These are phyloP conservation scores for Mechanitis mazaeus DNA, from an alignment of 2,888 invertebrate species.

Conservation along the genomic window DNA sequence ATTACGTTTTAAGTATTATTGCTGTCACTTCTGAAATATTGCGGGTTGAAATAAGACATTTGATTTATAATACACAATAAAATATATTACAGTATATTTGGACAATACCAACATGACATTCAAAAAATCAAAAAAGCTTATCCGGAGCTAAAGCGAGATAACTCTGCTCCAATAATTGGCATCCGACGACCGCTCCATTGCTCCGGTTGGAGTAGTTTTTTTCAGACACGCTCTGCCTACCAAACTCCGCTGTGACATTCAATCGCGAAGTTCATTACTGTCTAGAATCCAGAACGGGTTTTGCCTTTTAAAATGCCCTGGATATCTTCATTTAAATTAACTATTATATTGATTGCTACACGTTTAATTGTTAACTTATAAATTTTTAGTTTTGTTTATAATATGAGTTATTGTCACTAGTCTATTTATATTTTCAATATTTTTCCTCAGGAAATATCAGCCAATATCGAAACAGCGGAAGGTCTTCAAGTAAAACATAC, in stretches of 20 bases:
- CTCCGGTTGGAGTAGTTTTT: constrained; percentile 15
- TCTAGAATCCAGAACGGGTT: constrained; percentile 13
- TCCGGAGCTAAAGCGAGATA: constrained; percentile 15
- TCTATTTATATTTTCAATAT: background rate
- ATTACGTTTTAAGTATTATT: constrained; percentile 29
- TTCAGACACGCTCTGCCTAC: constrained; percentile 19
- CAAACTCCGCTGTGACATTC: constrained; percentile 22
- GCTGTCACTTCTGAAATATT: constrained; percentile 30
- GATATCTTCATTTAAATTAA: background rate
- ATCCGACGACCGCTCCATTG: constrained; percentile 40
- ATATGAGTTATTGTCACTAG: too few relatives aligned
- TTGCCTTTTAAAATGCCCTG: background rate
- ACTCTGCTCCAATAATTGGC: constrained; percentile 59
- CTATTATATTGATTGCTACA: background rate
- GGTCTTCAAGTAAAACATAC: constrained; percentile 25
- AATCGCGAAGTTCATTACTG: constrained; percentile 21
- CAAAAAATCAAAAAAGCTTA: constrained; percentile 12
- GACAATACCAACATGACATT: background rate
- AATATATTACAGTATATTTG: background rate
- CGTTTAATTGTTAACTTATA: too few relatives aligned
- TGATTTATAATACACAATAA: background rate
- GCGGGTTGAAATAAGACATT: constrained; percentile 15
- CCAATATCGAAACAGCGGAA: constrained; percentile 11
- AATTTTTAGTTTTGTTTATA: too few relatives aligned
- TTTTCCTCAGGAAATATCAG: background rate